phyloP scores from a whole-genome alignment of 2,113 vertebrate species.

The Redunca redunca region DNA sequence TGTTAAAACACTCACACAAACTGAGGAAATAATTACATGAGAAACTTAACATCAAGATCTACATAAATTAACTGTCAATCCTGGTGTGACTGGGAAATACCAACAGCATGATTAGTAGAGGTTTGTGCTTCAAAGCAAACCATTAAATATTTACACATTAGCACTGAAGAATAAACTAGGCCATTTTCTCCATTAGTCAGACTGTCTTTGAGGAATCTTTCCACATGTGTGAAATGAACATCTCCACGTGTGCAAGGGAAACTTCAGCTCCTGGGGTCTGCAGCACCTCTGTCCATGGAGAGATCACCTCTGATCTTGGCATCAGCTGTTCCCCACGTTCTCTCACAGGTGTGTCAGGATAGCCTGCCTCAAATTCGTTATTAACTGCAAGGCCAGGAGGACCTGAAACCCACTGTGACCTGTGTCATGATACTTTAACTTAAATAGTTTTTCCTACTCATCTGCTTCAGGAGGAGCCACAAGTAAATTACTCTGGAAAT shows the following conservation, averaged over 20 bases:
- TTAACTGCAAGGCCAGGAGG: too few species aligned
- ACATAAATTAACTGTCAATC: background rate
- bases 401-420: background rate
- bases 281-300: too few species aligned
- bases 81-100: background rate
- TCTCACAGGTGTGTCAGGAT: fast-evolving
- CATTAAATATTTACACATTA: background rate
- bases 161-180: background rate
- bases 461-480: background rate
- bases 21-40: background rate
- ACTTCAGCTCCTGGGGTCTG: too few species aligned
- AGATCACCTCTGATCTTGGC: too few species aligned
- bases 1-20: background rate
- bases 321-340: fast-evolving
- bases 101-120: background rate
- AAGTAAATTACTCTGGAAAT: background rate
- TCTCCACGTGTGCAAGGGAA: too few species aligned
- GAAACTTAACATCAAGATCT: background rate
- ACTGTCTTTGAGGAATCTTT: background rate
- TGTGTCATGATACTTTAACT: background rate
- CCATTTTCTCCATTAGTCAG: background rate
- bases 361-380: fast-evolving
- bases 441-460: background rate
- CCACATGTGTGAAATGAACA: too few species aligned
- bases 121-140: background rate